A percentile compares a stretch with the other conserved stretches of the same genome.
Evolutionary conservation across 1,140 invertebrate species (phyloP).

Genomic region (Drosophila nigrodunni): DNA sequence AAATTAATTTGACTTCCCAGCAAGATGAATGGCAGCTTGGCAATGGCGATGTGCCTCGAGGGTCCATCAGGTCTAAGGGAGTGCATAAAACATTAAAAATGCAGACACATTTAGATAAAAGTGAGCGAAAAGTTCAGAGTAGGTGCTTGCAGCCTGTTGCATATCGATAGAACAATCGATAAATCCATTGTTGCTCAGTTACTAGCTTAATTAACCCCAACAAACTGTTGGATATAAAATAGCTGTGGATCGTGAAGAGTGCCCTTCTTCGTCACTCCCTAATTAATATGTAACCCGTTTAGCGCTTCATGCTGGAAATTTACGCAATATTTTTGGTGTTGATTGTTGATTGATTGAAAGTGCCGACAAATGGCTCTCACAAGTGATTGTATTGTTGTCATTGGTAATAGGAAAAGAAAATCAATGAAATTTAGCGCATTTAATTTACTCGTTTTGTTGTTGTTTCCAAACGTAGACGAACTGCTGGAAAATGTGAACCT

Average conservation of each 20-base stretch:
- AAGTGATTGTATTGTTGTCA: conserved; percentile 28
- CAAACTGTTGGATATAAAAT: too few relatives aligned
- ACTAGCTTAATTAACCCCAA: too few relatives aligned
- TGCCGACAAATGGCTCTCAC: conserved; percentile 44
- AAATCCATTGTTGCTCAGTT: neutral
- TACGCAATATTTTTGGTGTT: conserved; percentile 26
- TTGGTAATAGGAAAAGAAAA: conserved; percentile 11
- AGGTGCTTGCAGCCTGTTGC: neutral
- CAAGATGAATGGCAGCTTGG: conserved; percentile 51
- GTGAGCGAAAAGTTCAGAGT: conserved; percentile 12
- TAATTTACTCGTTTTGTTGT: conserved; percentile 29
- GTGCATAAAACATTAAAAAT: conserved; percentile 60
- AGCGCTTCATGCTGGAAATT: conserved; percentile 14
- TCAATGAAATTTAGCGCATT: conserved; percentile 39
- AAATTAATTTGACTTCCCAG: conserved; percentile 68
- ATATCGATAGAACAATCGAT: conserved; percentile 11
- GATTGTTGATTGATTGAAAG: conserved; percentile 36
- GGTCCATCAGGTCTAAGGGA: conserved; percentile 30
- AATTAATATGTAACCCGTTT: conserved; percentile 45
- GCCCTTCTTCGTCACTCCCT: neutral
- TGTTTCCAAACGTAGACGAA: conserved; percentile 4
- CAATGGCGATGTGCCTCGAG: conserved; percentile 10
- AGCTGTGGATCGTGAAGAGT: too few relatives aligned
- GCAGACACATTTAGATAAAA: conserved; percentile 58
- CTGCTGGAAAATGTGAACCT: conserved; percentile 36